These are phyloP conservation scores for Monoplex corrugatus DNA, from an alignment of 2,888 invertebrate species.

Conservation along the genomic window DNA sequence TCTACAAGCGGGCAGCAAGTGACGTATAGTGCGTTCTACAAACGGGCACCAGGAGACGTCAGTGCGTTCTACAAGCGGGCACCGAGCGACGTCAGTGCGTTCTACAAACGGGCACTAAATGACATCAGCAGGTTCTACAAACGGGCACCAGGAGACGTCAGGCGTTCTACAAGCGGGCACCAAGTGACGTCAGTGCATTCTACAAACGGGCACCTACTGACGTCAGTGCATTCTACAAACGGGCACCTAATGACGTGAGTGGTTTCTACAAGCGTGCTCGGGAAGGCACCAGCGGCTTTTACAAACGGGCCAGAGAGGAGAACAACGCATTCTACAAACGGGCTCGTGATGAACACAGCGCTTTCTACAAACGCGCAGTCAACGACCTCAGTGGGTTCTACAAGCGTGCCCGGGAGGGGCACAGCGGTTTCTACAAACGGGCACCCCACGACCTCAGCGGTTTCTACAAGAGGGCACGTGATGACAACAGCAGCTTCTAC, in stretches of 20 bases:
- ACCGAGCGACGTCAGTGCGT: neutral
- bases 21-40: conserved; percentile 4
- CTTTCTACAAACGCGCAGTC: conserved; percentile 47
- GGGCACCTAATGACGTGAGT: neutral
- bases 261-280: conserved; percentile 49
- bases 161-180: conserved; percentile 51
- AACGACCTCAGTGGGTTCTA: conserved; percentile 37
- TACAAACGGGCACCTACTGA: conserved; percentile 26
- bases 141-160: neutral
- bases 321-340: conserved; percentile 22
- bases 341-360: neutral
- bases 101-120: conserved; percentile 46
- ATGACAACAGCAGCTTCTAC: conserved; percentile 42
- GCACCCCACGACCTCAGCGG: conserved; percentile 22
- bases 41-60: neutral
- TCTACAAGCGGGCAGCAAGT: conserved; percentile 49
- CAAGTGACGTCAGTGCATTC: neutral
- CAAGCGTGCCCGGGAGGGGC: conserved; percentile 35
- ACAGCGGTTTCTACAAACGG: conserved; percentile 50
- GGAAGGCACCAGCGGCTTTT: conserved; percentile 33
- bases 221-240: conserved; percentile 42
- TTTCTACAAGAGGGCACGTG: conserved; percentile 46
- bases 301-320: conserved; percentile 40
- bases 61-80: conserved; percentile 51
- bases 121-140: conserved; percentile 21